These are phyloP conservation scores for Caenorhabditis sp. DNA, from an alignment of 2,888 invertebrate species.

Conservation along the genomic window DNA sequence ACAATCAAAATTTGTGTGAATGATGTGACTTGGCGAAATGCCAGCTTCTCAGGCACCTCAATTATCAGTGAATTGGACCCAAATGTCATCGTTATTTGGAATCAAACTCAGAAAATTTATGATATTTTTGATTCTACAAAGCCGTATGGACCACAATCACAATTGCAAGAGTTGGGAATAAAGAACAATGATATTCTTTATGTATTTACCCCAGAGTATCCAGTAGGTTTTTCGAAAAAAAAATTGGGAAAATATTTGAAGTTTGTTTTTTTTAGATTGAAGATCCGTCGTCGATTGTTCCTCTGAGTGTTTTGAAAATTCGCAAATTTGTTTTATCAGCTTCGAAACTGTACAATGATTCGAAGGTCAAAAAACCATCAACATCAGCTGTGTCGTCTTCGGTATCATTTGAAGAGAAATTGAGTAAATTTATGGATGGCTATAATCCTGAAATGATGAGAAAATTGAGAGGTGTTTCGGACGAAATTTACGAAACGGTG, in stretches of 20 bases:
- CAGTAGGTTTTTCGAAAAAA: not conserved
- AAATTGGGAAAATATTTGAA: not conserved
- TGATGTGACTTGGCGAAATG: not conserved
- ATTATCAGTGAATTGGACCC: not conserved
- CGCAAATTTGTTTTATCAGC: not conserved
- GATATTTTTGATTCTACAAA: not conserved
- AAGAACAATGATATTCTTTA: not conserved
- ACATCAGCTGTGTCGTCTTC: not conserved
- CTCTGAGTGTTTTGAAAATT: not conserved
- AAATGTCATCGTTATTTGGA: not conserved
- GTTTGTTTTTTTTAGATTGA: not conserved
- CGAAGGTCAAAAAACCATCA: not conserved
- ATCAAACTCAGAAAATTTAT: not conserved
- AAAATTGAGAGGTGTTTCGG: not conserved
- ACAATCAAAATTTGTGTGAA: not conserved
- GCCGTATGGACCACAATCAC: not conserved
- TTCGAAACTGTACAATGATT: not conserved
- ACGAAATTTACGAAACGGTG: not conserved
- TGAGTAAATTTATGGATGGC: too few species aligned
- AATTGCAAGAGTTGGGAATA: not conserved
- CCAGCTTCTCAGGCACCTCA: not conserved
- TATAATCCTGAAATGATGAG: too few species aligned
- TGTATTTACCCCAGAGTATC: not conserved
- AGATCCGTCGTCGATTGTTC: not conserved
- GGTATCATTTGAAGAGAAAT: too few species aligned